Evolutionary conservation across 2,113 vertebrate genomes (phyloP).

Genomic region (Arizona elegans): DNA sequence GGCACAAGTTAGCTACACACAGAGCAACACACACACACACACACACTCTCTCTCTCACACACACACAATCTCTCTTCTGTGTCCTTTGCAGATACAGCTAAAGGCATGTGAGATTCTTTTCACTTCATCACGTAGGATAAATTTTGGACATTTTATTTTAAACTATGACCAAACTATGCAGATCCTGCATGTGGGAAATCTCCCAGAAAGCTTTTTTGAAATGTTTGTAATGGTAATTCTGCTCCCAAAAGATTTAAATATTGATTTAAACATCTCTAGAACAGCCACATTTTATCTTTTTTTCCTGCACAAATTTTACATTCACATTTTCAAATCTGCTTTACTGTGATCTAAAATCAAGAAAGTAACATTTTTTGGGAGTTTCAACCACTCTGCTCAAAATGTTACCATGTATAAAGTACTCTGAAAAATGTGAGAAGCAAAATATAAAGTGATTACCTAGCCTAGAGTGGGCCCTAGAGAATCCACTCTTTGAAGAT

Average conservation of each 20-base stretch:
- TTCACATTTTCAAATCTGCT: neutral
- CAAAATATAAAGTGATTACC: neutral
- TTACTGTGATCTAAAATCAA: neutral
- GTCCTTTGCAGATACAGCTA: slow-evolving; percentile 22
- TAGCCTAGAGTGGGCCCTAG: neutral
- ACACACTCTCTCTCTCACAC: no score
- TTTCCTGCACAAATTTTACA: neutral
- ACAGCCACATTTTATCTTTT: neutral
- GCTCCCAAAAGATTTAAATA: neutral
- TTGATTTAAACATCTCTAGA: neutral
- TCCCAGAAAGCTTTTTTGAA: neutral
- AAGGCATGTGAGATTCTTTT: neutral
- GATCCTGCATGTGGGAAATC: neutral
- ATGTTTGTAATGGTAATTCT: neutral
- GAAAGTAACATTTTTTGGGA: neutral
- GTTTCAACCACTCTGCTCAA: neutral
- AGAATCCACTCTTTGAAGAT: neutral
- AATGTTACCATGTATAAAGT: neutral
- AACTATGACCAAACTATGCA: slow-evolving; percentile 9
- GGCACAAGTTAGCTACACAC: no score
- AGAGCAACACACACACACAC: no score
- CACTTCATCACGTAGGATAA: neutral
- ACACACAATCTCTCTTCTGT: neutral
- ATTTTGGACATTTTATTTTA: slow-evolving; percentile 21
- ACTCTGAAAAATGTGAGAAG: neutral